A percentile compares a stretch with the other conserved stretches of the same genome.
These are phyloP conservation scores for Leistus spinibarbis DNA, from an alignment of 2,888 invertebrate species.

Conservation along the genomic window DNA sequence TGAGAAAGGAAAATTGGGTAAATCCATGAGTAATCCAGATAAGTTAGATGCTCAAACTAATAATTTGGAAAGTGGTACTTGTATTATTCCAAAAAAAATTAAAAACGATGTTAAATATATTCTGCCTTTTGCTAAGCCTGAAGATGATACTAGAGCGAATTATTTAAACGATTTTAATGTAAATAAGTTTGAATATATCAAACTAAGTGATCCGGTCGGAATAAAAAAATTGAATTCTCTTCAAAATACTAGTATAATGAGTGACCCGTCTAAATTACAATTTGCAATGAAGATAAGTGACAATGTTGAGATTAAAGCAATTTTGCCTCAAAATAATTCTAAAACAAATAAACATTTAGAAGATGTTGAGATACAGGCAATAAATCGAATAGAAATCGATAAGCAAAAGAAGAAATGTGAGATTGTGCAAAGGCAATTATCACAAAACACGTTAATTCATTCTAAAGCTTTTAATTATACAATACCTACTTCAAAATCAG, in stretches of 20 bases:
- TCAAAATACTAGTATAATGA: neutral
- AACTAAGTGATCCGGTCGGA: neutral
- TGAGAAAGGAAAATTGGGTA: slow-evolving; percentile 6
- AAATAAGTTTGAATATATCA: no score
- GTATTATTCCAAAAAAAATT: neutral
- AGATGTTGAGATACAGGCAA: neutral
- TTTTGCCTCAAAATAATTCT: slow-evolving; percentile 6
- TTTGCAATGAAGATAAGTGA: slow-evolving; percentile 29
- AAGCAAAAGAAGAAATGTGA: neutral
- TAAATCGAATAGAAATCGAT: neutral
- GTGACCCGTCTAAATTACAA: neutral
- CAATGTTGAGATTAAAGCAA: neutral
- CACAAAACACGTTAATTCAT: no score
- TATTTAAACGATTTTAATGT: no score
- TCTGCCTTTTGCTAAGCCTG: neutral
- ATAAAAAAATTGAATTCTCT: neutral
- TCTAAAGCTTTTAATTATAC: no score
- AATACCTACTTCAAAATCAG: no score
- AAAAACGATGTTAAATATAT: no score
- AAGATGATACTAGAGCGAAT: no score
- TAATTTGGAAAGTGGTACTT: slow-evolving; percentile 35
- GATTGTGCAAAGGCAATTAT: neutral
- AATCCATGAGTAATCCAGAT: neutral
- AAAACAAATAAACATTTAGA: slow-evolving; percentile 12
- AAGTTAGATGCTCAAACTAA: neutral